Evolutionary conservation across 2,888 invertebrate genomes (phyloP).

Genomic region (Drosophila maculinotata): DNA sequence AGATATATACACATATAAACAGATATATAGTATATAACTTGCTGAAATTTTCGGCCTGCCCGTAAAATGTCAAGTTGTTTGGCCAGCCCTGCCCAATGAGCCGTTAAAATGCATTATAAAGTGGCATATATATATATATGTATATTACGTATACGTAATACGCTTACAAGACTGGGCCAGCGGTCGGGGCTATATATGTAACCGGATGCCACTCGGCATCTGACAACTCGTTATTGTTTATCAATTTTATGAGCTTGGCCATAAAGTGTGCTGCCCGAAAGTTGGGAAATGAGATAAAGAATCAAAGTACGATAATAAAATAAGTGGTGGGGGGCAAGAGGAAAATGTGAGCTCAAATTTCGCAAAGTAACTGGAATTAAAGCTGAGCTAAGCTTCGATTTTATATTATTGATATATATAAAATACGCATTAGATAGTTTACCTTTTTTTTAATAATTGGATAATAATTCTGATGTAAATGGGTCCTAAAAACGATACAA

Average conservation of each 20-base stretch:
- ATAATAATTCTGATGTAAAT: too few species aligned
- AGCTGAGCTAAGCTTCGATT: neutral
- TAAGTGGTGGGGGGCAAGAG: neutral
- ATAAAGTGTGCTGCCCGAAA: slow-evolving; percentile 37
- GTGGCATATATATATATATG: slow-evolving; percentile 2
- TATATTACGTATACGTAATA: slow-evolving; percentile 41
- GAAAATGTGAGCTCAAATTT: neutral
- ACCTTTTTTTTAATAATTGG: too few species aligned
- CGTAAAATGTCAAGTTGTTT: slow-evolving; percentile 47
- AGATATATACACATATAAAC: slow-evolving; percentile 10
- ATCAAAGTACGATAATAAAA: slow-evolving; percentile 30
- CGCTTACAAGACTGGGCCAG: slow-evolving; percentile 1
- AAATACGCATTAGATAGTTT: too few species aligned
- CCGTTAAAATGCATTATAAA: slow-evolving; percentile 67
- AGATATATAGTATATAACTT: slow-evolving; percentile 18
- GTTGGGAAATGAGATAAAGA: slow-evolving; percentile 4
- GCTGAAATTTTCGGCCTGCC: slow-evolving; percentile 24
- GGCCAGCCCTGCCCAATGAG: slow-evolving; percentile 37
- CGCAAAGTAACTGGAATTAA: neutral
- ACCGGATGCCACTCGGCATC: slow-evolving; percentile 18
- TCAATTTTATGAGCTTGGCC: slow-evolving; percentile 58
- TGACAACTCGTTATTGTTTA: slow-evolving; percentile 60
- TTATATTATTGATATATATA: too few species aligned
- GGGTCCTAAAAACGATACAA: too few species aligned
- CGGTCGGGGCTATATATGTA: slow-evolving; percentile 1